Base-by-base conservation (phyloP, 2,113 vertebrate species). In the Rutilus rutilus region DNA sequence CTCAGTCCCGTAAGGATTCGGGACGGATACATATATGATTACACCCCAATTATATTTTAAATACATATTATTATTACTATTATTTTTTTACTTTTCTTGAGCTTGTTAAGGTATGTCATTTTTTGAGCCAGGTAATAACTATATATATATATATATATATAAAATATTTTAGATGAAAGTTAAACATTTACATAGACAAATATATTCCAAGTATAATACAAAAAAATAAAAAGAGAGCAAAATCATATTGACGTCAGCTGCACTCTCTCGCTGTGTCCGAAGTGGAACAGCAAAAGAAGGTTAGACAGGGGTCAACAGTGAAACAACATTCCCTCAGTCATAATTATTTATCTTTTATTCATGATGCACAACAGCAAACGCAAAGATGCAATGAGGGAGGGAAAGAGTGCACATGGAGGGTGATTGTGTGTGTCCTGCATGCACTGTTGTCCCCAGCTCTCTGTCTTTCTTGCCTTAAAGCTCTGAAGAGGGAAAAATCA, bases 401-500 rank as follows among this genome's bases (percentile, higher is more conserved):
- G 10, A 73, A 14, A 25, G 50, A 25, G 64, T 5, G 23, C 59
- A 60, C 81, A 71, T 45, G 82, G 50, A 33, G n/a, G 78, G 69
- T 88, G 69, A 82, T 85, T 86, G 78, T 86, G 87, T 87, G 86
- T 91, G 92, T 93, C 89, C 88, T 89, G 30, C 86, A 52, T 92
- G 91, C 89, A 88, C 90, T 89, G 88, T 89, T 89, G 86, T 91
- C 89, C 90, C 88, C 85, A 30, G 45, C 87, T 88, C 88, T 87
- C 84, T 88, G 88, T 90, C 82, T n/a, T 30, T 87, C 88, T 84
- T 86, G 89, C 85, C 88, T 91, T 91, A 89, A 86, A 89, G 89
- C 82, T 90, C 88, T 88, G 87, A 90, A 91, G 88, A 89, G 86
- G 82, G 89, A 92, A 92, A 93, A 92, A 93, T 93, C 91, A 86